A percentile compares a stretch with the other conserved stretches of the same genome.
Conservation (phyloP, 2,888 invertebrate genomes). For the Nineta flava region DNA sequence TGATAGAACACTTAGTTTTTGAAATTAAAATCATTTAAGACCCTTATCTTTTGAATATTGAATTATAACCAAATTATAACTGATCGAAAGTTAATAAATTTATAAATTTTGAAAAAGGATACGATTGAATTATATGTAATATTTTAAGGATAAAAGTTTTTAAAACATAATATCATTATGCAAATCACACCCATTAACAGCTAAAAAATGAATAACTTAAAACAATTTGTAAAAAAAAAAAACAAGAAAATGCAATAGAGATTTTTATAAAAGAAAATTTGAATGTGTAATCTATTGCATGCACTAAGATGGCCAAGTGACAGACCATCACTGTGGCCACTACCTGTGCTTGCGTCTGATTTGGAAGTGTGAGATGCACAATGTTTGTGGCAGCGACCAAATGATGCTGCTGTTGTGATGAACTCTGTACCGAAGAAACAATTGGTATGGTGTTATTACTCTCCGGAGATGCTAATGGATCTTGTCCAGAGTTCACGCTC, state of each 20-base stretch:
- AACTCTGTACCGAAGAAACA: constrained; percentile 38
- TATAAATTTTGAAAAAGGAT: too few relatives aligned
- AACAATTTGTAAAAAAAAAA: neutral
- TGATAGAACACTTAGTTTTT: too few relatives aligned
- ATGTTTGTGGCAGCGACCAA: constrained; percentile 52
- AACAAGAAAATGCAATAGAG: neutral
- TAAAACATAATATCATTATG: constrained; percentile 5
- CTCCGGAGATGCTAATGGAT: constrained; percentile 39
- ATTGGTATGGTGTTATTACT: constrained; percentile 32
- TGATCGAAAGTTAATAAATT: too few relatives aligned
- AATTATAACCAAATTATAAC: too few relatives aligned
- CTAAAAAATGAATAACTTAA: constrained; percentile 1
- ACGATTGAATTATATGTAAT: too few relatives aligned
- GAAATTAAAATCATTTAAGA: too few relatives aligned
- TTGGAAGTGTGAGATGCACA: constrained; percentile 68
- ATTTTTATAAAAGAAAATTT: neutral
- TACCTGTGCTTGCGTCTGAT: constrained; percentile 49
- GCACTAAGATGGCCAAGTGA: constrained; percentile 15
- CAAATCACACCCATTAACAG: constrained; percentile 4
- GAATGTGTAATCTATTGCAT: constrained; percentile 11
- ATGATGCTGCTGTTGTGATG: constrained; percentile 32
- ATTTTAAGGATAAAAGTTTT: too few relatives aligned
- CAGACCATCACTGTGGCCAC: constrained; percentile 15
- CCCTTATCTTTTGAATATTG: too few relatives aligned
- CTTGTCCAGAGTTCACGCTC: constrained; percentile 29